phyloP scores from a whole-genome alignment of 2,888 invertebrate genomes.

The Tillus elongatus region DNA sequence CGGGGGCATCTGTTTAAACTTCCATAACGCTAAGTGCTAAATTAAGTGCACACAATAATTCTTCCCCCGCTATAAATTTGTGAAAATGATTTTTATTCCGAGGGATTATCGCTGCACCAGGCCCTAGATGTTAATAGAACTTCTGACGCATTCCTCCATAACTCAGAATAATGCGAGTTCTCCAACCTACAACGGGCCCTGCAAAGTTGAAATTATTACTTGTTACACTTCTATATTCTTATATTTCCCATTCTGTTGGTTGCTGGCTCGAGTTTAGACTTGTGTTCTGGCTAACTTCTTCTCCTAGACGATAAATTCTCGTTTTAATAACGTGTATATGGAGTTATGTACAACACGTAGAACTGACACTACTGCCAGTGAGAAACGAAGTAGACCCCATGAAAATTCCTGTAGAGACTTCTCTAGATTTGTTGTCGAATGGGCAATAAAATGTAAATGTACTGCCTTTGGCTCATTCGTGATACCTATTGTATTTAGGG shows the following conservation, averaged over 20 bases:
- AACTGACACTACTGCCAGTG: no score
- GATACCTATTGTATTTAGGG: no score
- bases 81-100: constrained; percentile 16
- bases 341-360: no score
- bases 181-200: not conserved
- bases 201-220: constrained; percentile 1
- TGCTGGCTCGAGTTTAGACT: no score
- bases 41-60: constrained; percentile 32
- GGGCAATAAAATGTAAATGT: no score
- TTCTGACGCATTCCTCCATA: constrained; percentile 33
- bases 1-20: constrained; percentile 26
- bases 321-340: no score
- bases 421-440: no score
- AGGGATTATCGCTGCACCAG: constrained; percentile 31
- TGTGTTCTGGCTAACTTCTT: no score
- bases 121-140: constrained; percentile 35
- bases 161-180: constrained; percentile 4
- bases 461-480: no score
- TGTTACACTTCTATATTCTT: constrained; percentile 3
- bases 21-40: constrained; percentile 28
- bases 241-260: constrained; percentile 1
- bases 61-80: constrained; percentile 17
- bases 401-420: no score
- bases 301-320: no score
- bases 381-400: no score